Base-by-base conservation (phyloP, 2,888 invertebrate genomes). In the Gastrophysa polygoni region DNA sequence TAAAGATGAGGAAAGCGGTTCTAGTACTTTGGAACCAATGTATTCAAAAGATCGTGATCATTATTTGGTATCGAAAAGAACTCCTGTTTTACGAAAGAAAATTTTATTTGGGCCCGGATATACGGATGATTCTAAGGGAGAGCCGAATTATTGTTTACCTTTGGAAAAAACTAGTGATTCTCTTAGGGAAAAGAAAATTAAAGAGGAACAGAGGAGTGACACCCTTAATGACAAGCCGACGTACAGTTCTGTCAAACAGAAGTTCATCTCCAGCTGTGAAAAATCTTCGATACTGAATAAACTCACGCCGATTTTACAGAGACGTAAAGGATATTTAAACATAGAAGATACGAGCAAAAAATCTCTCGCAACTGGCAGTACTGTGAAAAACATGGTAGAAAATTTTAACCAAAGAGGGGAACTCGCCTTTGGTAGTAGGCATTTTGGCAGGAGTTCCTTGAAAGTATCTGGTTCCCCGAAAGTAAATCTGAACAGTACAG, bases 371-470 rank as follows among this genome's bases (percentile, higher is more conserved):
- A 63, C 66, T 3, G 64, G 68, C 2, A 78, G 74, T 68, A 63
- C 81, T 14, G 82, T 82, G 10, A 75, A 73, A 61, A 80, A 75
- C 65, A 80, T 82, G 47, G 80, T 82, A 47, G 80, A 82, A 44
- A 79, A 75, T 49, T 71, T 81, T 38, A 82, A 82, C 70, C 68
- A 76, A 16, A 79, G 78, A 60, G 80, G 80, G 17, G 73, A 70
- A 14, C 66, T 77, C 18, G 73, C 71, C 21, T 77, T 79, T 34
- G 71, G 68, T 44, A 69, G 81, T 17, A 68, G 69, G 21, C 68
- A 73, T 14, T 81, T 74, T 58, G 81, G 80, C 1, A 64, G 81
- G 64, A 78, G 80, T 61, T 81, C 81, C 3, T 66, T 81, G 54
- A 80, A 79, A 67, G 76, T 78, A 7, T 58, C 68, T 3, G 78